Evolutionary conservation across 2,888 invertebrate genomes (phyloP), one percentile per base, ranked within the genome.

Genomic region (Acholoe squamosa): DNA sequence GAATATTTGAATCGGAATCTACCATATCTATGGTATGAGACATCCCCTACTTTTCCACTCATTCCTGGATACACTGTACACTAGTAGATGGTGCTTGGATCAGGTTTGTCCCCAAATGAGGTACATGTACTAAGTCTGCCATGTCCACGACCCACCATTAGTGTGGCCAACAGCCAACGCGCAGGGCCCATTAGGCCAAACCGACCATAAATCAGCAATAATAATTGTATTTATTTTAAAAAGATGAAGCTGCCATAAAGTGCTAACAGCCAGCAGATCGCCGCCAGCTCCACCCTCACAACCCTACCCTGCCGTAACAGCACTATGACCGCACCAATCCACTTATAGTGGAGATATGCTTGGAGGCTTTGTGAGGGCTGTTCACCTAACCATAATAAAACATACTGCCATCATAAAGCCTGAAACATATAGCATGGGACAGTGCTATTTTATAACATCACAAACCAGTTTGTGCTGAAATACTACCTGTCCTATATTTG

Each of bases 211-310:
- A 33, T 80, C 80, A 80, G 14, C 80, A 80, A 80, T 80, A 80
- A 80, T 80, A 34, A 34, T 33, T 43, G 80, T 43, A 25, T 80
- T 80, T 22, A 80, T 33, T 80, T 80, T 80, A 61, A 61, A 71
- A 71, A 71, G 71, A 71, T 71, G 71, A 71, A 71, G 71, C 71
- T 25, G 25, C 71, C 71, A 71, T n/a, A 71, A 71, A 71, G 71
- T 61, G 22, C 61, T 61, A n/a, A 61, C 61, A 61, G 19, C 61
- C 61, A 43, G 43, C 43, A 43, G 43, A 43, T 43, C 61, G n/a
- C 61, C 61, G 5, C 61, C 25, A 22, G 25, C 61, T 31, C 25
- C 76, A 19, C 76, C 31, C 76, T 31, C 76, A n/a, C 76, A n/a
- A 76, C 76, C 31, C 76, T 31, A 76, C 76, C 16, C 76, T 31